Conservation (phyloP, 2,113 vertebrate genomes). For the Ctenomys sociabilis region DNA sequence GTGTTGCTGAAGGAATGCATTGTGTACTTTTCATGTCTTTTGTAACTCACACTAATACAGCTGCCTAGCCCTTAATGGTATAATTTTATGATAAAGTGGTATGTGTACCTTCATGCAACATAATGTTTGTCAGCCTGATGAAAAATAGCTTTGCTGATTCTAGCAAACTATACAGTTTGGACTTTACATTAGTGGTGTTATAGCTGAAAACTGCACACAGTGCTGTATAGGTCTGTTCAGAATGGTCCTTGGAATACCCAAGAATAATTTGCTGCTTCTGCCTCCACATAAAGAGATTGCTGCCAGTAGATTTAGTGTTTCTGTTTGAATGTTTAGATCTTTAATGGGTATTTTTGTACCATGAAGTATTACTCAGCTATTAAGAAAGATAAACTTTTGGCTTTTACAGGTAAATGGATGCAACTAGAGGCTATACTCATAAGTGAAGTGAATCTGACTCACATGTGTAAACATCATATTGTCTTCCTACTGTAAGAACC, state of each 20-base stretch:
- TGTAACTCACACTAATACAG: neutral
- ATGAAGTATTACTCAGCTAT: no score
- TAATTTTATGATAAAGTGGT: neutral
- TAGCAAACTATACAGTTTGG: neutral
- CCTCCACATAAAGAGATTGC: neutral
- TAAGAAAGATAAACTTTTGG: no score
- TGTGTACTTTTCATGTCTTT: conserved; percentile 32
- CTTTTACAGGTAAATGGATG: no score
- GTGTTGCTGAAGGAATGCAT: neutral
- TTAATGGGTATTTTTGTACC: no score
- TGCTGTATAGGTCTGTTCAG: neutral
- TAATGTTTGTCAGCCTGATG: neutral
- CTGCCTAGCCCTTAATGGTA: neutral
- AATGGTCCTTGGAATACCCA: neutral
- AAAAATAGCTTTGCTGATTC: neutral
- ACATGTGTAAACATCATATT: no score
- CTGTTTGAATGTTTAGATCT: no score
- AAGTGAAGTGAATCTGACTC: no score
- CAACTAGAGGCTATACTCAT: no score
- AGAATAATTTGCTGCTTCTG: neutral
- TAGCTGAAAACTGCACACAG: neutral
- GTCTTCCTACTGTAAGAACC: no score
- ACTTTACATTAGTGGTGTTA: neutral
- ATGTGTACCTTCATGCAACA: neutral
- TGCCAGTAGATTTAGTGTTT: no score